Conservation (phyloP, 2,797 vertebrate species). For the Sebastes diploproa region DNA sequence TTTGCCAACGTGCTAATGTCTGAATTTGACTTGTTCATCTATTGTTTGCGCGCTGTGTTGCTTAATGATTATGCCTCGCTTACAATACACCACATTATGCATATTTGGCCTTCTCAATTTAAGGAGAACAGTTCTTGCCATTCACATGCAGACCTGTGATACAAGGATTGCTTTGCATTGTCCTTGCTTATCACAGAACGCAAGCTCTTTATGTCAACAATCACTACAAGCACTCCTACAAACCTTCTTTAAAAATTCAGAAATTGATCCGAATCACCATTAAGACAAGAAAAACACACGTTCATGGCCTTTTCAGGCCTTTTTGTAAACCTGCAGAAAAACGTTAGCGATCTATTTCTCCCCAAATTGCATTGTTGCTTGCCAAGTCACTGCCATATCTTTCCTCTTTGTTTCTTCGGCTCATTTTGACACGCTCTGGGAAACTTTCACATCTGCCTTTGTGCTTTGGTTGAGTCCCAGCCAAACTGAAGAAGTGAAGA, state of each 20-base stretch:
- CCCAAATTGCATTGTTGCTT: constrained; percentile 21
- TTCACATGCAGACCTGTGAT: constrained; percentile 64
- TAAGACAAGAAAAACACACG: constrained; percentile 5
- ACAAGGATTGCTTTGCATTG: constrained; percentile 57
- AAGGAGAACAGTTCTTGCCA: constrained; percentile 74
- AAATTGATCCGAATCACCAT: constrained; percentile 17
- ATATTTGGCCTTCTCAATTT: constrained; percentile 76
- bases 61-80: constrained; percentile 71
- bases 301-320: neutral
- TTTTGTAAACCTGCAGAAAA: constrained; percentile 29
- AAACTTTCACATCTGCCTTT: constrained; percentile 44
- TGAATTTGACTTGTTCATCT: constrained; percentile 76
- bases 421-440: constrained; percentile 34
- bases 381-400: constrained; percentile 24
- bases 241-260: constrained; percentile 9
- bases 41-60: constrained; percentile 68
- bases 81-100: constrained; percentile 76
- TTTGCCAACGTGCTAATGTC: constrained; percentile 77
- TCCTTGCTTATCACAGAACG: constrained; percentile 55
- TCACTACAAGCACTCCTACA: neutral
- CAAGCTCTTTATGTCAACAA: constrained; percentile 27
- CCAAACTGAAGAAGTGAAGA: constrained; percentile 23
- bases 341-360: neutral
- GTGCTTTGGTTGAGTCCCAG: constrained; percentile 19
- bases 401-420: constrained; percentile 24